A percentile compares a stretch with the other conserved stretches of the same genome.
Evolutionary conservation across 2,113 vertebrate species (phyloP).

Genomic region (Lonchura striata): DNA sequence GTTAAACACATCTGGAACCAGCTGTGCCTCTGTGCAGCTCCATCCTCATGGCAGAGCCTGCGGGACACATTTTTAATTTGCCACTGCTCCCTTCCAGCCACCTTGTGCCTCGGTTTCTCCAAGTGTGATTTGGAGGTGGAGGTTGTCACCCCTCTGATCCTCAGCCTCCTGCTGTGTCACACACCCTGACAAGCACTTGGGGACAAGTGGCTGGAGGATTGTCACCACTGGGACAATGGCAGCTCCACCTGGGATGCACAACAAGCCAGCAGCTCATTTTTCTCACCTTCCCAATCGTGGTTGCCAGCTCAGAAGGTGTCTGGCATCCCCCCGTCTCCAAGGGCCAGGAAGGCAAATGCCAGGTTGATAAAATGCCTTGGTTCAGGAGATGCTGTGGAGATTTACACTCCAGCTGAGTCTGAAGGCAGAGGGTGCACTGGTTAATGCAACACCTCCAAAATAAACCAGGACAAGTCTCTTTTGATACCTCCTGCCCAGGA

Average conservation of each 20-base stretch:
- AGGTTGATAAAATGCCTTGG: not conserved
- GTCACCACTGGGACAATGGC: not conserved
- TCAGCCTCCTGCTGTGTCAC: not conserved
- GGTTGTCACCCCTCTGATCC: not conserved
- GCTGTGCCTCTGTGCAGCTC: not conserved
- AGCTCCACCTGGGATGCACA: not conserved
- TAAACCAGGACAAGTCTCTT: not conserved
- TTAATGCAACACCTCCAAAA: not conserved
- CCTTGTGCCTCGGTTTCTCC: not conserved
- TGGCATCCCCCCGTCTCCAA: not conserved
- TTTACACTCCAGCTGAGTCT: not conserved
- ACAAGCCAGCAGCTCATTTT: not conserved
- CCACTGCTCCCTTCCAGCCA: no score
- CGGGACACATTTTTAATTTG: not conserved
- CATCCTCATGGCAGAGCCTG: not conserved
- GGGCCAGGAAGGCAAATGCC: not conserved
- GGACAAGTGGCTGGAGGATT: not conserved
- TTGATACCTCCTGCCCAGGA: not conserved
- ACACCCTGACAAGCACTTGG: rapidly evolving
- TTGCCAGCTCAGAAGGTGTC: not conserved
- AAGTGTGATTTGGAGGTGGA: not conserved
- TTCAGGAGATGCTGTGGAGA: not conserved
- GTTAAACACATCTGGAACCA: not conserved
- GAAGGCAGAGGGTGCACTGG: not conserved
- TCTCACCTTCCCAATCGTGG: not conserved